Conservation (phyloP, 2,888 invertebrate species). For the Myathropa florea region DNA sequence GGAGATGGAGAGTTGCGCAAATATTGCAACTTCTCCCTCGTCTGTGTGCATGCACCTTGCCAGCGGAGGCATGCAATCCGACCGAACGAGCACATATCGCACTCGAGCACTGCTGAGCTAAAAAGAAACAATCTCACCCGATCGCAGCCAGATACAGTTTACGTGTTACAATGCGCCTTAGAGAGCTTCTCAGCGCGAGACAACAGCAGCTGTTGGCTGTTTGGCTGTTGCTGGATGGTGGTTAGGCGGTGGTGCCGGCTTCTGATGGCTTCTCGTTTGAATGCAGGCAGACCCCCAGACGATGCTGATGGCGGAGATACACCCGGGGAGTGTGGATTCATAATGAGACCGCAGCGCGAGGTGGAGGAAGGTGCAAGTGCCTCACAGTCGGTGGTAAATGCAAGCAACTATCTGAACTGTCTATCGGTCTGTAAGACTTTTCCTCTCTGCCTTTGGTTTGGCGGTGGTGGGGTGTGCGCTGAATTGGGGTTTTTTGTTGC, state of each 20-base stretch:
- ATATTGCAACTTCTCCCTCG: constrained; percentile 16
- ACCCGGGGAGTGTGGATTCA: constrained; percentile 22
- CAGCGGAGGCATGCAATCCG: constrained; percentile 30
- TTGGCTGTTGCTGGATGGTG: neutral
- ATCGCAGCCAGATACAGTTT: constrained; percentile 58
- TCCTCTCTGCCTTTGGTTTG: neutral
- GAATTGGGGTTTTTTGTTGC: too few species aligned
- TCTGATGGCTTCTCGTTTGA: constrained; percentile 24
- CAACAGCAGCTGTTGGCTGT: neutral
- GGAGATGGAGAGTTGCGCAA: constrained; percentile 47
- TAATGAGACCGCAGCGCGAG: constrained; percentile 35
- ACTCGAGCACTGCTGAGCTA: neutral
- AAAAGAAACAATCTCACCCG: constrained; percentile 7
- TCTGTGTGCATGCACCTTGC: constrained; percentile 39
- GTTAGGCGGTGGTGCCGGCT: neutral
- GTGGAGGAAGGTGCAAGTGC: constrained; percentile 41
- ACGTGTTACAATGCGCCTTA: constrained; percentile 64
- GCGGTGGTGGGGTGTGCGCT: too few species aligned
- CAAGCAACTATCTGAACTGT: constrained; percentile 30
- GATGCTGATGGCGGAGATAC: constrained; percentile 2
- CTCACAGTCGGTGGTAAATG: constrained; percentile 30
- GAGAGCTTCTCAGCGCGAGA: constrained; percentile 46
- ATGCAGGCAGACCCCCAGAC: neutral
- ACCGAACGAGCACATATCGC: constrained; percentile 23
- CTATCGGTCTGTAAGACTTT: constrained; percentile 1